These are phyloP conservation scores for Hypercompe scribonia DNA, from an alignment of 2,888 invertebrate species.

Conservation along the genomic window DNA sequence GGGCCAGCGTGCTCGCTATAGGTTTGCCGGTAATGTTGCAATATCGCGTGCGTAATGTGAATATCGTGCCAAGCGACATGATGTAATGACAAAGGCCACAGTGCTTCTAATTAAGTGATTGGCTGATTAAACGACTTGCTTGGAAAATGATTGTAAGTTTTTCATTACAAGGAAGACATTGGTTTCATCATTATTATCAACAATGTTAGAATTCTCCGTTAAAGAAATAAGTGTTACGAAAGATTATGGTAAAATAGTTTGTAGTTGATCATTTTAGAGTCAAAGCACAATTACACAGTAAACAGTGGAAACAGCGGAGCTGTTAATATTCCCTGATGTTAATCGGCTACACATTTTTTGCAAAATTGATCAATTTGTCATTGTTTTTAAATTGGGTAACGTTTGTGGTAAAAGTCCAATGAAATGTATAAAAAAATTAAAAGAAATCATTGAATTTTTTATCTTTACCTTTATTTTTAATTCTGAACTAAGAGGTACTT, in stretches of 20 bases:
- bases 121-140: not conserved
- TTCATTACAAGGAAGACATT: not conserved
- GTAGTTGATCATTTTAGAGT: no score
- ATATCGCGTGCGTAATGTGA: slow-evolving; percentile 3
- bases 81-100: slow-evolving; percentile 1
- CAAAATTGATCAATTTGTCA: no score
- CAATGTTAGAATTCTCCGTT: not conserved
- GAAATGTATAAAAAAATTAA: no score
- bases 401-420: no score
- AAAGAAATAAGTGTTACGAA: no score
- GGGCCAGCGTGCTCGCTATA: not conserved
- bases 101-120: slow-evolving; percentile 1
- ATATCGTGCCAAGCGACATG: not conserved
- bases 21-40: not conserved
- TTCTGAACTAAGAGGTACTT: not conserved
- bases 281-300: no score
- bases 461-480: no score
- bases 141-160: not conserved
- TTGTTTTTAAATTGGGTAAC: no score
- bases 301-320: not conserved
- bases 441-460: no score
- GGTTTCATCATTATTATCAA: not conserved
- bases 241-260: no score
- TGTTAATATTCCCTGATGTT: not conserved
- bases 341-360: not conserved